A percentile compares a stretch with the other conserved stretches of the same genome.
Conservation (phyloP, 2,888 invertebrate species). For the Dysmachus trigonus region DNA sequence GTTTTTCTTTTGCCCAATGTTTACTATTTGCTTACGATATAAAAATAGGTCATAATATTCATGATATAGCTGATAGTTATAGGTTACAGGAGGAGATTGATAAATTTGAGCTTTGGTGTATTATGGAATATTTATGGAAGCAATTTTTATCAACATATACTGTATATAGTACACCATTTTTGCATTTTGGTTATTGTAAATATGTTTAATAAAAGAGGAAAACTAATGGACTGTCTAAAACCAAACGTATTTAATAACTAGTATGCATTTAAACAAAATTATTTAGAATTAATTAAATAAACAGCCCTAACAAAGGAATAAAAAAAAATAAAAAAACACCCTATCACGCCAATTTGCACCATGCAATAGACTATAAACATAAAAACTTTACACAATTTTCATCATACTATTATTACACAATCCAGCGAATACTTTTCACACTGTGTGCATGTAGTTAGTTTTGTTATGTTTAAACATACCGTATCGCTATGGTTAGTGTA, state of each 20-base stretch:
- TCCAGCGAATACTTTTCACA: background rate
- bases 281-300: background rate
- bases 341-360: background rate
- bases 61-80: no score
- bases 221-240: background rate
- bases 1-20: no score
- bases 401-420: background rate
- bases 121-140: no score
- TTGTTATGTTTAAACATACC: constrained; percentile 65
- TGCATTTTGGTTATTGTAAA: background rate
- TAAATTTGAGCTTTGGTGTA: no score
- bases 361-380: background rate
- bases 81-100: no score
- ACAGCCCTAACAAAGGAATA: no score
- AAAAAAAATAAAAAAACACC: background rate
- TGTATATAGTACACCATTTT: no score
- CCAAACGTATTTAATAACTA: background rate
- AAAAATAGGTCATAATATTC: no score
- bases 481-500: constrained; percentile 61
- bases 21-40: no score
- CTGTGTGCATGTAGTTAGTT: constrained; percentile 17
- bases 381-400: background rate
- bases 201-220: background rate
- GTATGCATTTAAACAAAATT: background rate
- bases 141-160: no score